These are phyloP conservation scores for Xanthorhoe spadicearia DNA, from an alignment of 2,888 invertebrate species.

Conservation along the genomic window DNA sequence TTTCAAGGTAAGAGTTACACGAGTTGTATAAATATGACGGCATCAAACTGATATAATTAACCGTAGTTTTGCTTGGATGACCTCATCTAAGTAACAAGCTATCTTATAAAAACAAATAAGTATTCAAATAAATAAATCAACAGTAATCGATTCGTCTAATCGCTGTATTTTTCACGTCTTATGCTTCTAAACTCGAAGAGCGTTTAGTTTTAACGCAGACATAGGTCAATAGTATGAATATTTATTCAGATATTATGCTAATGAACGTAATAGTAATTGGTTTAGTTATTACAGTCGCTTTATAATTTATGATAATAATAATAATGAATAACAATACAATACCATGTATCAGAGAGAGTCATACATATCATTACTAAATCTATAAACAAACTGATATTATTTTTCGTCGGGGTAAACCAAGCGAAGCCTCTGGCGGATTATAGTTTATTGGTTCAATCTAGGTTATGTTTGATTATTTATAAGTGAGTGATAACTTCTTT, in stretches of 20 bases:
- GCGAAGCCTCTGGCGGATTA: too few relatives aligned
- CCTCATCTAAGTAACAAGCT: slow-evolving; percentile 32
- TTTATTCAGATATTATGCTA: background rate
- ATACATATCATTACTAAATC: too few relatives aligned
- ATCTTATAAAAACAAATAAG: slow-evolving; percentile 19
- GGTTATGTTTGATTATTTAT: too few relatives aligned
- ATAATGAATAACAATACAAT: background rate
- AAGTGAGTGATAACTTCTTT: too few relatives aligned
- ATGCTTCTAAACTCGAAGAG: background rate
- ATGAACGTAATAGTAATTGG: slow-evolving; percentile 2
- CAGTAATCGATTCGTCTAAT: background rate
- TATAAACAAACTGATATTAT: too few relatives aligned
- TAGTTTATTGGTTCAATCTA: too few relatives aligned
- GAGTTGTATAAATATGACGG: slow-evolving; percentile 21
- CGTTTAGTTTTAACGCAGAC: background rate
- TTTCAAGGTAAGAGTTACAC: slow-evolving; percentile 19
- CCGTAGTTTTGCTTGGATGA: slow-evolving; percentile 32
- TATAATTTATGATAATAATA: background rate
- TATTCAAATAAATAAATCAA: slow-evolving; percentile 3
- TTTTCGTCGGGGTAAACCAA: too few relatives aligned
- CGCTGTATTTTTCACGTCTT: background rate
- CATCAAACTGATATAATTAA: slow-evolving; percentile 24
- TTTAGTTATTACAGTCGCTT: background rate
- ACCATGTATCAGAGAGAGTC: too few relatives aligned
- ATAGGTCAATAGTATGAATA: background rate